Conservation (phyloP, 2,888 invertebrate genomes). For the Cybosia mesomella region DNA sequence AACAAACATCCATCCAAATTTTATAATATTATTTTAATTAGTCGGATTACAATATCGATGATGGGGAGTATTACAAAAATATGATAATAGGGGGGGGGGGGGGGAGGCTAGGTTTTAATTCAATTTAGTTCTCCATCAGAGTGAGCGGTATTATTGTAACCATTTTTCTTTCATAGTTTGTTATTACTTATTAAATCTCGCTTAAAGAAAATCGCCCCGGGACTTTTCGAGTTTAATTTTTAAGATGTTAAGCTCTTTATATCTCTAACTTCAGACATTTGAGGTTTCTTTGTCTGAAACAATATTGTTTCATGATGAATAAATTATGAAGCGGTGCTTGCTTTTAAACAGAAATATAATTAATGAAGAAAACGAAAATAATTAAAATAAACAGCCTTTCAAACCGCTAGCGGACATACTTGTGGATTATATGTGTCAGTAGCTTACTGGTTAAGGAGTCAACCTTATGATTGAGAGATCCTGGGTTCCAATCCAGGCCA, state of each 20-base stretch:
- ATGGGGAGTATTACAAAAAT: no score
- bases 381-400: neutral
- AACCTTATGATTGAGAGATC: no score
- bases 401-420: no score
- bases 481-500: no score
- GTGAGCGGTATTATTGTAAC: neutral
- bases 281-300: conserved; percentile 5
- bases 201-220: conserved; percentile 18
- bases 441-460: no score
- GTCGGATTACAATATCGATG: no score
- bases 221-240: conserved; percentile 25
- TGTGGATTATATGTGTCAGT: no score
- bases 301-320: neutral
- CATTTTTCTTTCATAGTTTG: conserved; percentile 1
- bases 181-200: conserved; percentile 25
- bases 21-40: no score
- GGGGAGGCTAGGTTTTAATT: no score
- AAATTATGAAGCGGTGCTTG: neutral
- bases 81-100: no score
- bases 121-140: no score
- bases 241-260: conserved; percentile 30
- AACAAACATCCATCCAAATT: no score
- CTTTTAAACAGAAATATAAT: neutral
- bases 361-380: neutral
- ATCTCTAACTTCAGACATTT: conserved; percentile 15